Evolutionary conservation across 2,113 vertebrate genomes (phyloP).

Genomic region (Pelecanus crispus): DNA sequence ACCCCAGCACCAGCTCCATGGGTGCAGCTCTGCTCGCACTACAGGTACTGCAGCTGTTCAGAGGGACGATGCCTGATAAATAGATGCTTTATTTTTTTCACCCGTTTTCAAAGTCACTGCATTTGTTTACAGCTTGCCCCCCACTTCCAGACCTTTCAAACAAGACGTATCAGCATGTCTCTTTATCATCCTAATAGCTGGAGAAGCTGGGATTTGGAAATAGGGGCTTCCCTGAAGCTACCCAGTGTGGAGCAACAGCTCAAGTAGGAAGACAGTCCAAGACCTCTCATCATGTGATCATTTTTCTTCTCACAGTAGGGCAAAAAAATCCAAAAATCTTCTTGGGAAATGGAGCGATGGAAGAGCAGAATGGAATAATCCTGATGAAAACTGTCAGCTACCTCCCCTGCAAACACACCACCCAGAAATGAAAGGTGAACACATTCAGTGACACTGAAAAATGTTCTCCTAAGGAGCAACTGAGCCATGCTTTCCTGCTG

Average conservation of each 20-base stretch:
- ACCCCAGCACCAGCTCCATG: not conserved
- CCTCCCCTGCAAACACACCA: not conserved
- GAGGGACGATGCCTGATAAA: accelerated
- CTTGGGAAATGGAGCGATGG: not conserved
- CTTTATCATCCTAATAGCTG: not conserved
- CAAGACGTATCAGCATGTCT: not conserved
- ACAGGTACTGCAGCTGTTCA: not conserved
- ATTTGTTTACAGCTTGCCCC: not conserved
- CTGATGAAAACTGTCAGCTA: not conserved
- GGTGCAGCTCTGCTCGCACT: accelerated
- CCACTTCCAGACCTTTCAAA: not conserved
- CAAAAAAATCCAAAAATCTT: not conserved
- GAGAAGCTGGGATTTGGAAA: not conserved
- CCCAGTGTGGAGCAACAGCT: not conserved
- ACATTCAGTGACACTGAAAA: not conserved
- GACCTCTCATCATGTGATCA: not conserved
- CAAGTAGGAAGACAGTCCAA: not conserved
- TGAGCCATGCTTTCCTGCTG: not conserved
- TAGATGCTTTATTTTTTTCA: accelerated
- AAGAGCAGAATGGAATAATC: not conserved
- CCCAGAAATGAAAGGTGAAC: not conserved
- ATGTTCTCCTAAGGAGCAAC: not conserved
- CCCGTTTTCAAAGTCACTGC: not conserved
- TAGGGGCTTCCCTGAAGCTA: not conserved
- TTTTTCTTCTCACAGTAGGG: not conserved